Percentiles rank a stretch among this genome's conserved stretches.
These are phyloP conservation scores for Scaptomyza tumidula DNA, from an alignment of 2,888 invertebrate species.

Conservation along the genomic window DNA sequence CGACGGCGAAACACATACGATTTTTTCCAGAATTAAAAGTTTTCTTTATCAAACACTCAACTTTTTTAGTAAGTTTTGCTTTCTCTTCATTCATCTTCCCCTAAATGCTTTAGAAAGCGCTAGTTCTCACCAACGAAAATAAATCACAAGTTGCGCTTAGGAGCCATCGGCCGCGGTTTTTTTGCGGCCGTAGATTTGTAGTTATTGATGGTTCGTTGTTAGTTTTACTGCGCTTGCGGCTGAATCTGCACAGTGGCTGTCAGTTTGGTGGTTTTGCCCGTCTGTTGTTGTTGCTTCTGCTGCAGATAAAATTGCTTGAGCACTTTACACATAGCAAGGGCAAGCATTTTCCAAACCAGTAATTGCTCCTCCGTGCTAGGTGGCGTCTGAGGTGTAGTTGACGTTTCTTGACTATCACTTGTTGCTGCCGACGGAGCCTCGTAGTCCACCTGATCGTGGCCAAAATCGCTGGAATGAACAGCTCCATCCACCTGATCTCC, in stretches of 20 bases:
- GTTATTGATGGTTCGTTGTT: constrained; percentile 30
- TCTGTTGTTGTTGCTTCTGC: constrained; percentile 52
- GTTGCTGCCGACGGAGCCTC: constrained; percentile 62
- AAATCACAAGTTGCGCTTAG: constrained; percentile 77
- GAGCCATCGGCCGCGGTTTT: constrained; percentile 51
- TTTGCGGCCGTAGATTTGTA: constrained; percentile 26
- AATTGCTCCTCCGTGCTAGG: constrained; percentile 70
- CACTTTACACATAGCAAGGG: constrained; percentile 82
- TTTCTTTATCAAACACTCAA: constrained; percentile 3
- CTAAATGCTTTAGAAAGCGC: constrained; percentile 50
- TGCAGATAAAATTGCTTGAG: constrained; percentile 81
- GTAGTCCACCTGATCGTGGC: constrained; percentile 67
- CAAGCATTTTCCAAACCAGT: constrained; percentile 81
- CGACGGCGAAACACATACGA: constrained; percentile 56
- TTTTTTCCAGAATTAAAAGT: constrained; percentile 10
- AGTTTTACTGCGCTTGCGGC: constrained; percentile 71
- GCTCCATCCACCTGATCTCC: constrained; percentile 81
- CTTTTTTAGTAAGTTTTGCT: constrained; percentile 23
- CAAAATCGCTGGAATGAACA: constrained; percentile 26
- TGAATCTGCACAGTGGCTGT: constrained; percentile 79
- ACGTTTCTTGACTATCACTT: constrained; percentile 31
- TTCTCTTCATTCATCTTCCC: constrained; percentile 1
- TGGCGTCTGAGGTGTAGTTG: constrained; percentile 10
- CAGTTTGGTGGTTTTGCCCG: constrained; percentile 62
- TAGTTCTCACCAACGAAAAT: constrained; percentile 79